These are phyloP conservation scores for Plagiodera versicolora DNA, from an alignment of 2,888 invertebrate genomes.

Conservation along the genomic window DNA sequence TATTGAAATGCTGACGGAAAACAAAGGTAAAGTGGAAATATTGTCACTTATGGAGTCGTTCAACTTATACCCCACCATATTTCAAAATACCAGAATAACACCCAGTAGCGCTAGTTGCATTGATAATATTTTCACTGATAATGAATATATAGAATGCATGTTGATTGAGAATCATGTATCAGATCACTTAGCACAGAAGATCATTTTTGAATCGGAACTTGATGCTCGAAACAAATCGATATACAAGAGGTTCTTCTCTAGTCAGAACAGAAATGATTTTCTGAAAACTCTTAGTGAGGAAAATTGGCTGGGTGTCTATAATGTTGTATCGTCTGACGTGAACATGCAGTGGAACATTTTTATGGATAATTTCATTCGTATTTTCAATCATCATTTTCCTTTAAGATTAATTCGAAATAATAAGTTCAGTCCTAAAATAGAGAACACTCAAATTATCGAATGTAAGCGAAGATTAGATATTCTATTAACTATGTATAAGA, in stretches of 20 bases:
- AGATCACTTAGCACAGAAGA: background rate
- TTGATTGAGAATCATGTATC: background rate
- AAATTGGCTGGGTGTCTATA: background rate
- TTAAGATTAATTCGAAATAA: background rate
- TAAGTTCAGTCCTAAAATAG: too few species aligned
- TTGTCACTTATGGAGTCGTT: too few species aligned
- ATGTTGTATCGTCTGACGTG: background rate
- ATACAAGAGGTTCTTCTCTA: background rate
- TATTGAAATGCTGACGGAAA: background rate
- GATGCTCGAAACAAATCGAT: background rate
- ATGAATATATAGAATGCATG: background rate
- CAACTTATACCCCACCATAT: too few species aligned
- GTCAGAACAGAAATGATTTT: background rate
- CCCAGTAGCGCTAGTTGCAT: background rate
- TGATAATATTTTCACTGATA: background rate
- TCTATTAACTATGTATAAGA: background rate
- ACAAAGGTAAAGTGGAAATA: background rate
- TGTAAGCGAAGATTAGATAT: background rate
- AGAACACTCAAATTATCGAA: too few species aligned
- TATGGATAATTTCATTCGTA: background rate
- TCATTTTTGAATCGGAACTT: background rate
- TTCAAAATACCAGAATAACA: background rate
- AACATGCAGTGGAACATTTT: slow-evolving; percentile 3
- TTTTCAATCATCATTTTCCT: background rate
- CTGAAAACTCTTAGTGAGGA: background rate